Conservation (phyloP, 2,113 vertebrate species). For the Equus przewalskii region DNA sequence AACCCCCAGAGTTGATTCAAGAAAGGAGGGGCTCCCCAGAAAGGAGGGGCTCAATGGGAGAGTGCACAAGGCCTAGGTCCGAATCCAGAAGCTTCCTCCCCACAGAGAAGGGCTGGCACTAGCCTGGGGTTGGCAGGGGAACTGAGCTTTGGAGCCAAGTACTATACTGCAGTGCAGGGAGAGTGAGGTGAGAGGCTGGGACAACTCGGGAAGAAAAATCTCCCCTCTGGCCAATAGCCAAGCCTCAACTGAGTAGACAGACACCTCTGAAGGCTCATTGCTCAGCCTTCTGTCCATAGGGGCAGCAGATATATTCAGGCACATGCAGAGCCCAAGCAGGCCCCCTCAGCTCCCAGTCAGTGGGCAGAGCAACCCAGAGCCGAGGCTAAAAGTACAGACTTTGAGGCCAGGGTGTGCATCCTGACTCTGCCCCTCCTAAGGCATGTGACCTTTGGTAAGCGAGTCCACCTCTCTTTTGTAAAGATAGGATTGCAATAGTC, state of each 20-base stretch:
- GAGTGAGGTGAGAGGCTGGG: not conserved
- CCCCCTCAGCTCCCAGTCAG: not conserved
- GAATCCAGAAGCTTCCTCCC: slow-evolving; percentile 30
- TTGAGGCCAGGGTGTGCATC: not conserved
- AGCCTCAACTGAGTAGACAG: not conserved
- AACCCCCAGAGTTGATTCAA: not conserved
- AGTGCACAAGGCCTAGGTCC: not conserved
- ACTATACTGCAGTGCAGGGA: slow-evolving; percentile 47
- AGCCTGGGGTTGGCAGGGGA: slow-evolving; percentile 28
- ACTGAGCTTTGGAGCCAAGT: slow-evolving; percentile 62
- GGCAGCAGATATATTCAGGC: not conserved
- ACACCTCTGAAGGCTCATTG: not conserved
- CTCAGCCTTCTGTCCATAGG: not conserved
- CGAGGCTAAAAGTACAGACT: not conserved
- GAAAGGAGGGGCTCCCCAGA: not conserved
- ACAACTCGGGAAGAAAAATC: not conserved
- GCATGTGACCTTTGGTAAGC: not conserved
- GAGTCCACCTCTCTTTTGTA: not conserved
- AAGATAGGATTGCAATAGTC: not conserved
- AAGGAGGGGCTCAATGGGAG: not conserved
- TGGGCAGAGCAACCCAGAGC: not conserved
- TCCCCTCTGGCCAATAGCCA: not conserved
- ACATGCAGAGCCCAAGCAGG: not conserved
- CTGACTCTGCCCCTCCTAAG: not conserved
- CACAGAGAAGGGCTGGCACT: not conserved